Percentiles rank a stretch among this genome's conserved stretches.
Conservation (phyloP, 2,888 invertebrate species). For the Ganaspis brasiliensis region DNA sequence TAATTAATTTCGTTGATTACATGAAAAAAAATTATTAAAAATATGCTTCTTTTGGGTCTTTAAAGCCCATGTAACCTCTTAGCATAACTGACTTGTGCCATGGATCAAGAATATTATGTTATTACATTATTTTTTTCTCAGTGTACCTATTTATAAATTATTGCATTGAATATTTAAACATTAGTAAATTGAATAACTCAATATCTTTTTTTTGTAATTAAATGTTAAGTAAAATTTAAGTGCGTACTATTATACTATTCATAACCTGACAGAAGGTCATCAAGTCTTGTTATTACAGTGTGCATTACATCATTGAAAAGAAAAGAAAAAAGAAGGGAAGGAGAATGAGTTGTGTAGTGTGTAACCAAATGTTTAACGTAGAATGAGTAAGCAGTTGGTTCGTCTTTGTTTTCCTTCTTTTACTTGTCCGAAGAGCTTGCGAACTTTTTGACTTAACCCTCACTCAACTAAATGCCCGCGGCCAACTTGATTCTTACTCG, state of each 20-base stretch:
- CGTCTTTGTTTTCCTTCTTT: constrained; percentile 17
- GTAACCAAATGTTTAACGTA: constrained; percentile 11
- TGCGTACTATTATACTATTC: not conserved
- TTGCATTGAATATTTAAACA: no score
- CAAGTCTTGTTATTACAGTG: constrained; percentile 1
- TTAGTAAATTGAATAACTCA: no score
- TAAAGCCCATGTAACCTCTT: no score
- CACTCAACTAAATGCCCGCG: constrained; percentile 5
- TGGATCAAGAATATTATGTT: no score
- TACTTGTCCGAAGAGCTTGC: constrained; percentile 13
- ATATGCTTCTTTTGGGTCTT: no score
- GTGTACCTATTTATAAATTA: no score
- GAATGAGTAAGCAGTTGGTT: constrained; percentile 4
- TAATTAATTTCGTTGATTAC: no score
- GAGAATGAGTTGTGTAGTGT: constrained; percentile 9
- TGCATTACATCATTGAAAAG: not conserved
- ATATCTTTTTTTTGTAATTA: not conserved
- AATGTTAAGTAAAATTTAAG: not conserved
- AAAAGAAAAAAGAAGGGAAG: not conserved
- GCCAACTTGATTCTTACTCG: constrained; percentile 36
- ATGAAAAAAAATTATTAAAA: no score
- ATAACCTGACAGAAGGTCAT: not conserved
- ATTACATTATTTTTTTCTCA: no score
- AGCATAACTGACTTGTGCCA: no score
- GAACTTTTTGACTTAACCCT: constrained; percentile 32